Evolutionary conservation across 2,888 invertebrate genomes (phyloP), one percentile per base, ranked within the genome.

Genomic region (Branchipolynoe longqiensis): DNA sequence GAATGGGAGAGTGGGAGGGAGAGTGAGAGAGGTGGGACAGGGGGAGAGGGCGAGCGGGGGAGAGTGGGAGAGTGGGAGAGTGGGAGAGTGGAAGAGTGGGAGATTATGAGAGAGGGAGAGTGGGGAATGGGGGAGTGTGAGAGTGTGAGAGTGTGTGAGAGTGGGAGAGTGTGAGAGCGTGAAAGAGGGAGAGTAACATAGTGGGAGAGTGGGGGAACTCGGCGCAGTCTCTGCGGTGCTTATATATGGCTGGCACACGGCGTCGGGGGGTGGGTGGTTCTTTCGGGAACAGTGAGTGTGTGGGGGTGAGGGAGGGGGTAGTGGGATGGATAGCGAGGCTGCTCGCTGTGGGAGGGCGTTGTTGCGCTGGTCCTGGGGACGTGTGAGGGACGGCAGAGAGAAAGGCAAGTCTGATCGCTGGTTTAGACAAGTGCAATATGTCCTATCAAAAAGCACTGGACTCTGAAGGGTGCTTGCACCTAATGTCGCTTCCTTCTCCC

Each of bases 381-480:
- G 36, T 14, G 36, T 22, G 4, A 4, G 69, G 69, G 36, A 18
- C 18, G 2, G 69, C 22, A 12, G 36, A 69, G 18, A 69, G 38
- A 38, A 69, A 33, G 38, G 38, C 36, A 33, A 14, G 33, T 33
- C 36, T 69, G 69, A 69, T 69, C 36, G 69, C 36, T 69, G 36
- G 69, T 69, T 69, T 33, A 69, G 69, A 36, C 38, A 38, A 38
- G 69, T 69, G 69, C 69, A 69, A 69, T 69, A 69, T 69, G 38
- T 69, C 69, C 69, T 69, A 69, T 69, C 69, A 69, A 69, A 69
- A 69, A 69, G 69, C 69, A 69, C 69, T 69, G 69, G 69, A 69
- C 69, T 69, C 69, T 33, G 33, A 69, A 69, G 69, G 38, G 12
- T 48, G 8, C 69, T 0, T 36, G 69, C 38, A 69, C 69, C 69